Percentiles rank a stretch among this genome's conserved stretches.
phyloP scores from a whole-genome alignment of 2,797 vertebrate species.

The Varecia variegata region DNA sequence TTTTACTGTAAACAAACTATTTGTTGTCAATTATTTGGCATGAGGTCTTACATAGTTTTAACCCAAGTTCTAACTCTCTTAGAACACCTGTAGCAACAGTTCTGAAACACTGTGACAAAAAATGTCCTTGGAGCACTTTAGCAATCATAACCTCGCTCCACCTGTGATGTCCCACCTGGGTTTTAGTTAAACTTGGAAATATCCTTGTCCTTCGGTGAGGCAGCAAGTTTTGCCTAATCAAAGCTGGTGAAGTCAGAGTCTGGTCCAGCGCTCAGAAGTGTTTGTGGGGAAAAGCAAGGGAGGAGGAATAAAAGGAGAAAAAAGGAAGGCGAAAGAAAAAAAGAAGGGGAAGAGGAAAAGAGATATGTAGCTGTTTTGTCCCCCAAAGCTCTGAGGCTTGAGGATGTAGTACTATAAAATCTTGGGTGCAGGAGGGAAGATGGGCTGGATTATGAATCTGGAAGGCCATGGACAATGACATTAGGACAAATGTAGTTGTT shows the following conservation, averaged over 20 bases:
- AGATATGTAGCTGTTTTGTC: background rate
- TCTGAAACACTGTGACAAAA: background rate
- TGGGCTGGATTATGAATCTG: background rate
- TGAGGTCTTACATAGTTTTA: background rate
- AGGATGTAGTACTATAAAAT: background rate
- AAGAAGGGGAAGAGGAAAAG: background rate
- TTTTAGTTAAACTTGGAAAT: background rate
- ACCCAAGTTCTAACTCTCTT: background rate
- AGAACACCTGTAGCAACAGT: background rate
- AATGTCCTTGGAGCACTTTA: background rate
- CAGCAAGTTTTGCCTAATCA: background rate
- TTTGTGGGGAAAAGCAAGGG: background rate
- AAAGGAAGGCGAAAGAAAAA: background rate
- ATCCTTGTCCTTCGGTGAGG: background rate
- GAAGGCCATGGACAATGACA: background rate
- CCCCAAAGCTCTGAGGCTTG: background rate
- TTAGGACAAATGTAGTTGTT: background rate
- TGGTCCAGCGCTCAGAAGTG: background rate
- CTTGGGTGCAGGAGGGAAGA: background rate
- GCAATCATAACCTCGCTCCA: background rate
- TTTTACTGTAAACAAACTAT: background rate
- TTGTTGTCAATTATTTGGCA: constrained; percentile 27
- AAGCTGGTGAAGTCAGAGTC: background rate
- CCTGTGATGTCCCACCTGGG: background rate
- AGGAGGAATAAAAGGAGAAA: background rate